A percentile compares a stretch with the other conserved stretches of the same genome.
Evolutionary conservation across 2,888 invertebrate genomes (phyloP).

Genomic region (Taphrorychus bicolor): DNA sequence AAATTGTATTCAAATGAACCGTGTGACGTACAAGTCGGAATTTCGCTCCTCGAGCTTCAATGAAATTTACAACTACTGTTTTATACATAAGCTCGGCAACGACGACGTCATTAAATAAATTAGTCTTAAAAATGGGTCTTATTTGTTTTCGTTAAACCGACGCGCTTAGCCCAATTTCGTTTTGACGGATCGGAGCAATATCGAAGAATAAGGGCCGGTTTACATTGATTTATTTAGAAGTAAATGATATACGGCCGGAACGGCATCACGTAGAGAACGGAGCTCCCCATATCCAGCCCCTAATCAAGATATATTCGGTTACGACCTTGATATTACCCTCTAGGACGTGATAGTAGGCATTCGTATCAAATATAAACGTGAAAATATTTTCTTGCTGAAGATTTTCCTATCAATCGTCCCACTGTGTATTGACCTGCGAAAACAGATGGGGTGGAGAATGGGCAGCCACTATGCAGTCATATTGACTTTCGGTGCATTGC

Average conservation of each 20-base stretch:
- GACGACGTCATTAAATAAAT: constrained; percentile 40
- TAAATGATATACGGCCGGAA: constrained; percentile 58
- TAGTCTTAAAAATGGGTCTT: constrained; percentile 39
- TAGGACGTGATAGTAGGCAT: constrained; percentile 38
- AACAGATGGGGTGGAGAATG: no score
- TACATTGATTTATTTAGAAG: constrained; percentile 58
- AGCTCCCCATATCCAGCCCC: constrained; percentile 40
- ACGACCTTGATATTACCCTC: constrained; percentile 58
- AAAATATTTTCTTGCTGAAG: background rate
- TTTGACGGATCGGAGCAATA: constrained; percentile 49
- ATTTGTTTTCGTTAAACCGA: constrained; percentile 28
- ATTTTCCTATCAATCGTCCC: background rate
- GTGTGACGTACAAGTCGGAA: constrained; percentile 48
- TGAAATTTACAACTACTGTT: constrained; percentile 45
- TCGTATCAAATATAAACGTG: background rate
- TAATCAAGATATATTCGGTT: constrained; percentile 59
- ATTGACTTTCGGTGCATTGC: no score
- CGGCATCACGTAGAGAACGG: constrained; percentile 55
- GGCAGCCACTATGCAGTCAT: no score
- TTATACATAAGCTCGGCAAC: constrained; percentile 39
- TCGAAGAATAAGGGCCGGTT: constrained; percentile 46
- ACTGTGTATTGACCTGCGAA: background rate
- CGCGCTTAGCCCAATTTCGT: background rate
- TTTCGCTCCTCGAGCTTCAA: constrained; percentile 47
- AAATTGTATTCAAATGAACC: constrained; percentile 51